Conservation (phyloP, 2,113 vertebrate genomes). For the Oxyura jamaicensis region DNA sequence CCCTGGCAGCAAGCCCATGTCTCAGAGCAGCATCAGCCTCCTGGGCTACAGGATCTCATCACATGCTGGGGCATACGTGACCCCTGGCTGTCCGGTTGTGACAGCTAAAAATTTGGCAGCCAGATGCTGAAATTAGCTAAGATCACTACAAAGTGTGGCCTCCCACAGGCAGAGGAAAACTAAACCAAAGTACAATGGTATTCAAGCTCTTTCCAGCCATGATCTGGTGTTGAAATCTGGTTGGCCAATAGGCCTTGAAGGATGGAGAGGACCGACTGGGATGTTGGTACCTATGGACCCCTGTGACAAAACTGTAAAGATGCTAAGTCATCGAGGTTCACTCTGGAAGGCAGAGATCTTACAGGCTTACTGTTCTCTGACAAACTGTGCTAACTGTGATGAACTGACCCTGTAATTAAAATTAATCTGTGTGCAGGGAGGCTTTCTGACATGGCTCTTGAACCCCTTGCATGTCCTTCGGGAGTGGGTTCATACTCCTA, state of each 20-base stretch:
- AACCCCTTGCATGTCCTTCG: neutral
- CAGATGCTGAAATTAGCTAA: neutral
- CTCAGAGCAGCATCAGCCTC: neutral
- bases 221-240: neutral
- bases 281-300: neutral
- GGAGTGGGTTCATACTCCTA: neutral
- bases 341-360: neutral
- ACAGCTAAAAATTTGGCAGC: neutral
- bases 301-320: fast-evolving
- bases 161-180: neutral
- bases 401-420: neutral
- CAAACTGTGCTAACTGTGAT: neutral
- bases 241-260: neutral
- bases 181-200: neutral
- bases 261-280: neutral
- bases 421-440: neutral
- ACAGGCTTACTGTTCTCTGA: neutral
- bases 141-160: neutral
- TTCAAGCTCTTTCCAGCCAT: neutral
- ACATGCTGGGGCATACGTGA: neutral
- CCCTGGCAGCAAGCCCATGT: neutral
- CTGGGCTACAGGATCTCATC: neutral
- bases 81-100: fast-evolving
- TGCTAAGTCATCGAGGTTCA: fast-evolving
- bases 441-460: neutral